Evolutionary conservation across 2,113 vertebrate species (phyloP).

Genomic region (Prunella fulvescens): DNA sequence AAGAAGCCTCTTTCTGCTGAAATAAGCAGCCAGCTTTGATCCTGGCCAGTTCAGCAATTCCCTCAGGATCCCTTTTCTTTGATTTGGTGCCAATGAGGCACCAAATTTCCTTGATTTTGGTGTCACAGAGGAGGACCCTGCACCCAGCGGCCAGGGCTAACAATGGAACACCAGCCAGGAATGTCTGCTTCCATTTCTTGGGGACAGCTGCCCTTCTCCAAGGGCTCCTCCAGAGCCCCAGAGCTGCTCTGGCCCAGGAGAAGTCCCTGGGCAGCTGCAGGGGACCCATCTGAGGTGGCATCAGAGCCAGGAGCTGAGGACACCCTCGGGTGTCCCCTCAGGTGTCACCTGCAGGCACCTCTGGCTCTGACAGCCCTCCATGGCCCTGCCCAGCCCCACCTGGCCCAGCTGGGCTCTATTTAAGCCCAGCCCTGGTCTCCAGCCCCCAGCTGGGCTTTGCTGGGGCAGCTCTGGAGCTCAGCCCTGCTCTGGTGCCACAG

Average conservation of each 20-base stretch:
- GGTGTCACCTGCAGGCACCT: not conserved
- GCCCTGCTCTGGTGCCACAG: not conserved
- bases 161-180: not conserved
- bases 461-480: not conserved
- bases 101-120: too few relatives aligned
- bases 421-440: not conserved
- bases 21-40: not conserved
- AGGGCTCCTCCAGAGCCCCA: not conserved
- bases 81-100: accelerated
- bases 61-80: not conserved
- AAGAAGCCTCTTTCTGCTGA: not conserved
- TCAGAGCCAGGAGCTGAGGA: too few relatives aligned
- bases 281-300: not conserved
- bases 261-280: not conserved
- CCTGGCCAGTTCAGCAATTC: not conserved
- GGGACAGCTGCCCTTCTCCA: not conserved
- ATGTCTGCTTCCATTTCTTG: not conserved
- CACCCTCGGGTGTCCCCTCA: not conserved
- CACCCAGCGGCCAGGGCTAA: accelerated
- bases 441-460: too few relatives aligned
- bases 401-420: not conserved
- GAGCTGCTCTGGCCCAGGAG: not conserved
- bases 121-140: not conserved
- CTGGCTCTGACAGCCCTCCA: not conserved
- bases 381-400: not conserved